Conservation (phyloP, 2,888 invertebrate genomes). For the Cyclophora albipunctata region DNA sequence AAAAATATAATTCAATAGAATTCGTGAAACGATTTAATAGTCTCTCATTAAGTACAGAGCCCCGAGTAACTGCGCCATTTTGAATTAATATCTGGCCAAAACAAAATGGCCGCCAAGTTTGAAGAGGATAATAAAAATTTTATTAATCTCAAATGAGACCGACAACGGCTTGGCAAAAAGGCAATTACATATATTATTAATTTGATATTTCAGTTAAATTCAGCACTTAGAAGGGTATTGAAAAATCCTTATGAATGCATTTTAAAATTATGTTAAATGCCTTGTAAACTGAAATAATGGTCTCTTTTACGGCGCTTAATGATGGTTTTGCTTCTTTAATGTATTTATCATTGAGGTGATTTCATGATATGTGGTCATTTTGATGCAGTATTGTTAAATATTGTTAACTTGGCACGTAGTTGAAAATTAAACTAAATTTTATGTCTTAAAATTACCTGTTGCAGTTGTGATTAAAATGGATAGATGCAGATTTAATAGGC, state of each 20-base stretch:
- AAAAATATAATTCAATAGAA: constrained; percentile 25
- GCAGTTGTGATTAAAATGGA: too few species aligned
- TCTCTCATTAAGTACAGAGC: constrained; percentile 63
- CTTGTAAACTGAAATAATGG: too few species aligned
- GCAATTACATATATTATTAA: constrained; percentile 44
- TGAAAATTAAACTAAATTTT: too few species aligned
- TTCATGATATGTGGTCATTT: too few species aligned
- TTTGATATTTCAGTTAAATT: constrained; percentile 21
- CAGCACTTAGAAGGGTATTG: constrained; percentile 9
- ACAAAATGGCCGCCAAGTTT: constrained; percentile 1
- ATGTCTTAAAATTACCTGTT: too few species aligned
- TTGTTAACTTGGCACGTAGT: too few species aligned
- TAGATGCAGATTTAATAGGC: too few species aligned
- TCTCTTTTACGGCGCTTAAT: too few species aligned
- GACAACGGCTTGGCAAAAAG: constrained; percentile 36
- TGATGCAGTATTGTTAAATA: too few species aligned
- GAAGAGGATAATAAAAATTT: constrained; percentile 49
- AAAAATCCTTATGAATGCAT: too few species aligned
- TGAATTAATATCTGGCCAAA: constrained; percentile 62
- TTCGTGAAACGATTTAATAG: constrained; percentile 59
- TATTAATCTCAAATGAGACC: constrained; percentile 53
- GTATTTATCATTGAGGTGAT: too few species aligned
- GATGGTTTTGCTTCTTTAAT: too few species aligned
- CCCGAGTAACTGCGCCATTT: constrained; percentile 57
- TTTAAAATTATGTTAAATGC: constrained; percentile 1